A percentile compares a stretch with the other conserved stretches of the same genome.
Evolutionary conservation across 2,113 vertebrate genomes (phyloP).

Genomic region (Baryphthengus martii): DNA sequence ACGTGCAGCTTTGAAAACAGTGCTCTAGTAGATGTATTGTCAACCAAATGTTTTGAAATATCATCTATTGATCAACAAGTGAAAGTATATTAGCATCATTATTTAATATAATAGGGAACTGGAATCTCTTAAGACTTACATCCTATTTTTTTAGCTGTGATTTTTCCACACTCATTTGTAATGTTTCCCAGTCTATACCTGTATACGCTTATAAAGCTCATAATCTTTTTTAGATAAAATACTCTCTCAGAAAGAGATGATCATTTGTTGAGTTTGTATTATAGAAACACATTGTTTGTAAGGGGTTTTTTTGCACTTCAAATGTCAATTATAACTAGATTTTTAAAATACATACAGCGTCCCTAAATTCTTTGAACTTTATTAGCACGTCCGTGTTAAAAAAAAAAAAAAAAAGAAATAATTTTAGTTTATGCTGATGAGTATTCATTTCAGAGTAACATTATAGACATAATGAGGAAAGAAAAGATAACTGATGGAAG

Average conservation of each 20-base stretch:
- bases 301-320: not conserved
- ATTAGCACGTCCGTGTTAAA: not conserved
- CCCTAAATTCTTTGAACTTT: not conserved
- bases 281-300: not conserved
- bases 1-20: not conserved
- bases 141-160: not conserved
- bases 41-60: not conserved
- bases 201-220: not conserved
- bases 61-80: not conserved
- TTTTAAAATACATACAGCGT: not conserved
- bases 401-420: not conserved
- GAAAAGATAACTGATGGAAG: not conserved
- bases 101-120: not conserved
- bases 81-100: not conserved
- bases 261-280: not conserved
- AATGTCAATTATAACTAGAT: not conserved
- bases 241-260: not conserved
- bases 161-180: not conserved
- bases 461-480: not conserved
- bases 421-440: not conserved
- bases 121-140: not conserved
- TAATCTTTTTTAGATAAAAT: not conserved
- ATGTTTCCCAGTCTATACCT: not conserved
- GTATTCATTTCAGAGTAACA: not conserved
- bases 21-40: not conserved